Evolutionary conservation across 2,797 vertebrate genomes (phyloP).

Genomic region (Gambelia wislizenii): DNA sequence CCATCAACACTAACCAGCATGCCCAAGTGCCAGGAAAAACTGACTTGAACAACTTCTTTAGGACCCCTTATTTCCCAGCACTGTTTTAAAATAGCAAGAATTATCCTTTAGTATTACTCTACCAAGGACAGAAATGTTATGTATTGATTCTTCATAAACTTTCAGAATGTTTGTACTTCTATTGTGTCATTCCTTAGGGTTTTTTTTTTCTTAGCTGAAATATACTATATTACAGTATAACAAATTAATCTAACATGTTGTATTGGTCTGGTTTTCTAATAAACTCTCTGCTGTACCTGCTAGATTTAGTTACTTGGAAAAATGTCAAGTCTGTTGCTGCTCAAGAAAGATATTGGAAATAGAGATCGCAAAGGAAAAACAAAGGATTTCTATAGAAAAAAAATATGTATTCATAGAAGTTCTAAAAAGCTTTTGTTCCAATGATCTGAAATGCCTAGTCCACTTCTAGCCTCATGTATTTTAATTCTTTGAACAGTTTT

Average conservation of each 20-base stretch:
- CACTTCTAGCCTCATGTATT: not conserved
- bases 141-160: not conserved
- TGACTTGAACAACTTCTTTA: not conserved
- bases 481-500: constrained; percentile 27
- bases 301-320: constrained; percentile 22
- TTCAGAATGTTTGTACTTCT: not conserved
- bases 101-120: not conserved
- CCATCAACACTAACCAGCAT: too few relatives aligned
- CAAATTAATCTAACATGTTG: constrained; percentile 17
- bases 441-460: constrained; percentile 27
- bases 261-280: constrained; percentile 10
- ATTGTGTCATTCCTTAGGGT: not conserved
- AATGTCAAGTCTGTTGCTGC: constrained; percentile 12
- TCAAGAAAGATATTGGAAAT: not conserved
- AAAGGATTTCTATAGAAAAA: not conserved
- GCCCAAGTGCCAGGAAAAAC: too few relatives aligned
- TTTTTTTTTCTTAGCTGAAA: not conserved
- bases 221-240: not conserved
- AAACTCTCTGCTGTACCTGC: not conserved
- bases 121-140: not conserved
- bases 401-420: constrained; percentile 8
- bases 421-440: constrained; percentile 19
- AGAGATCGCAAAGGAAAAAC: constrained; percentile 6
- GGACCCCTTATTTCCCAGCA: not conserved
- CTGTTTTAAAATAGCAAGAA: not conserved